Conservation (phyloP, 2,797 vertebrate species). For the Glyptemys insculpta region DNA sequence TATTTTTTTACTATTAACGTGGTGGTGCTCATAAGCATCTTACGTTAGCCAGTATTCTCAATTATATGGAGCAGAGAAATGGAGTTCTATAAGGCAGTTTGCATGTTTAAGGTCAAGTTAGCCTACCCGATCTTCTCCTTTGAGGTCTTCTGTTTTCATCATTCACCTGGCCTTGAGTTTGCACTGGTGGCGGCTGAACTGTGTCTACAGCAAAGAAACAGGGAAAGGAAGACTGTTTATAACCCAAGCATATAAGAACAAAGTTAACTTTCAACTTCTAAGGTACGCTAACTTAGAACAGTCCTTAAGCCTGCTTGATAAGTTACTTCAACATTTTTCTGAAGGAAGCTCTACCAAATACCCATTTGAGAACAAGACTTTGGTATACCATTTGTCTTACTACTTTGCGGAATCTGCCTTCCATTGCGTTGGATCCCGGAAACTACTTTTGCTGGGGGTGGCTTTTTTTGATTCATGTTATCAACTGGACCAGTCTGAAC, state of each 20-base stretch:
- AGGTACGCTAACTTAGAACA: not conserved
- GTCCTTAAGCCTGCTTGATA: too few relatives aligned
- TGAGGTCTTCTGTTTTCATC: conserved; percentile 90
- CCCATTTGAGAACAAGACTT: rapidly evolving
- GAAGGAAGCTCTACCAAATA: not conserved
- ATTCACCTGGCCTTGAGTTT: conserved; percentile 82
- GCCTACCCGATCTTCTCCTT: conserved; percentile 90
- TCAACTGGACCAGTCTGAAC: conserved; percentile 92
- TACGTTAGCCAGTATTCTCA: rapidly evolving
- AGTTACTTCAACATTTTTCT: not conserved
- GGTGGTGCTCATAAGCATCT: not conserved
- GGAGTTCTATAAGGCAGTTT: not conserved
- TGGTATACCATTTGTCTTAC: conserved; percentile 70
- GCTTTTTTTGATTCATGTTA: conserved; percentile 80
- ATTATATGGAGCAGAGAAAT: not conserved
- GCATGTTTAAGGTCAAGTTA: not conserved
- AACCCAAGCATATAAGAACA: not conserved
- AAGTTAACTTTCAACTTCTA: not conserved
- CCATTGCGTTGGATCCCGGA: conserved; percentile 74
- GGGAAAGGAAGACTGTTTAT: conserved; percentile 34
- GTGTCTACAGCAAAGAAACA: conserved; percentile 72
- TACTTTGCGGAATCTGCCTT: conserved; percentile 75
- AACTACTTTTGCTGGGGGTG: conserved; percentile 79
- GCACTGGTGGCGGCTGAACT: conserved; percentile 77
- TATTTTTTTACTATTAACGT: not conserved